Conservation (phyloP, 2,888 invertebrate species). For the Ormyrus thymus region DNA sequence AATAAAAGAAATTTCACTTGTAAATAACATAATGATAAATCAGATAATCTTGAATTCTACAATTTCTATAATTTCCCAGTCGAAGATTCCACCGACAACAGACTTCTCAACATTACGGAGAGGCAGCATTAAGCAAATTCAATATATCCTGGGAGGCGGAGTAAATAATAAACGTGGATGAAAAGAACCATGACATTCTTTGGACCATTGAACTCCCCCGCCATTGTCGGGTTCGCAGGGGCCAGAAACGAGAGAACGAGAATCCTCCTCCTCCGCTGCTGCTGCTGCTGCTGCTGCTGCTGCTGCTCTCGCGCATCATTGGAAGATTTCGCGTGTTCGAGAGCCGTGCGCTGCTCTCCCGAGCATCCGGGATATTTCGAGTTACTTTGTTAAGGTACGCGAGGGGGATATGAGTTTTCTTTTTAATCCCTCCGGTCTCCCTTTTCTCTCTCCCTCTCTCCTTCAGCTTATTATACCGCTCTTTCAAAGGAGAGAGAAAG, state of each 20-base stretch:
- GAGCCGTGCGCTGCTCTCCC: background rate
- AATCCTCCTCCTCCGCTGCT: background rate
- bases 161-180: constrained; percentile 48
- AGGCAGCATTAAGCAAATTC: constrained; percentile 52
- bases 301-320: constrained; percentile 22
- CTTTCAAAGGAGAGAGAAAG: constrained; percentile 4
- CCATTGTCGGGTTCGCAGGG: background rate
- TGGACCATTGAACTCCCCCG: constrained; percentile 9
- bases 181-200: background rate
- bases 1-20: too few species aligned
- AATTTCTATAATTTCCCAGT: too few species aligned
- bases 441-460: constrained; percentile 32
- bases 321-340: constrained; percentile 21
- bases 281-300: background rate
- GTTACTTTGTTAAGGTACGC: constrained; percentile 35
- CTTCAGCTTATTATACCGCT: constrained; percentile 20
- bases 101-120: background rate
- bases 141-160: constrained; percentile 13
- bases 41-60: too few species aligned
- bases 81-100: too few species aligned
- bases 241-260: background rate
- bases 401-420: constrained; percentile 27
- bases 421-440: constrained; percentile 26
- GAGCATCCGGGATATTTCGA: constrained; percentile 23
- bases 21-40: too few species aligned